Percentiles rank a stretch among this genome's conserved stretches.
Conservation (phyloP, 2,113 vertebrate species). For the Oreocharis arfaki region DNA sequence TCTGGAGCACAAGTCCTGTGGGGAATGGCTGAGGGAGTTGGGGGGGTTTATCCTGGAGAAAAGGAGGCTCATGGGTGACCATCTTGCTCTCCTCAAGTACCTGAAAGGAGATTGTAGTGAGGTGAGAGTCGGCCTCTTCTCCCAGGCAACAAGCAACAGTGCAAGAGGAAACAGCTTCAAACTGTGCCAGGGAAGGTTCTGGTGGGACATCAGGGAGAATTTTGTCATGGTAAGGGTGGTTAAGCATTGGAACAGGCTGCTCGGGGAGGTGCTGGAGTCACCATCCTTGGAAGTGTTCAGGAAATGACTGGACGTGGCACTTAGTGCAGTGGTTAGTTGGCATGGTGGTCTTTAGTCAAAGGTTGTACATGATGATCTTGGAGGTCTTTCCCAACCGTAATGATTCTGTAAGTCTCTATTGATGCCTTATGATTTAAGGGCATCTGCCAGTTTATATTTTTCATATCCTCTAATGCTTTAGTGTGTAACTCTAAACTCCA, state of each 20-base stretch:
- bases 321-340: not conserved
- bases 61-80: not conserved
- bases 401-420: not conserved
- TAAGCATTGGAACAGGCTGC: not conserved
- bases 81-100: not conserved
- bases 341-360: not conserved
- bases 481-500: not conserved
- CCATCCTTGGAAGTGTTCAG: not conserved
- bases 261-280: rapidly evolving
- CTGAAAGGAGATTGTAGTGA: not conserved
- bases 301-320: rapidly evolving
- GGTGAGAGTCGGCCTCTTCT: rapidly evolving
- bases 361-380: not conserved
- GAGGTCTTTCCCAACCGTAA: not conserved
- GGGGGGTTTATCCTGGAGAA: not conserved
- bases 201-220: not conserved
- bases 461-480: not conserved
- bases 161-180: not conserved
- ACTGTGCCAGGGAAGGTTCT: not conserved
- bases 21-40: rapidly evolving
- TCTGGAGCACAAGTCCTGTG: not conserved
- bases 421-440: not conserved
- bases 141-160: not conserved
- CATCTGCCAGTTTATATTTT: not conserved
- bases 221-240: not conserved